Conservation (phyloP, 1,140 invertebrate species). For the Lepidurus couesii region DNA sequence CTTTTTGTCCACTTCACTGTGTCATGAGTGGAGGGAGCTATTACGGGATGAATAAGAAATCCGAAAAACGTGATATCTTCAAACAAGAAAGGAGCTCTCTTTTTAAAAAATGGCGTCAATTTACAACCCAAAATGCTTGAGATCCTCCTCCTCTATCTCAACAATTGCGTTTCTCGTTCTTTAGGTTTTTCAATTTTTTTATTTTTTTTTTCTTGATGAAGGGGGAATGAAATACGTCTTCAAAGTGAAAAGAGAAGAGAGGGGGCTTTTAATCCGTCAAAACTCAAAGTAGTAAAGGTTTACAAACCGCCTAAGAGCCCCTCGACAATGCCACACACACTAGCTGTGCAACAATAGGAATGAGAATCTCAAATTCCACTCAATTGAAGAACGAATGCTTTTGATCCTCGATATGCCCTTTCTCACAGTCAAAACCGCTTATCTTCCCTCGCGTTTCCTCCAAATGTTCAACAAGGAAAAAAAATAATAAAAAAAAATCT, state of each 20-base stretch:
- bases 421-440: neutral
- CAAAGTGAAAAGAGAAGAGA: neutral
- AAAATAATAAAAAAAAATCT: no score
- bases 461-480: no score
- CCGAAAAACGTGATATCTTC: no score
- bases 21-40: no score
- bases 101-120: no score
- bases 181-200: neutral
- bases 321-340: neutral
- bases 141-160: neutral
- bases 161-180: neutral
- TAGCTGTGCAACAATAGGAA: conserved; percentile 15
- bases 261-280: neutral
- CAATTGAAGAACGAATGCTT: neutral
- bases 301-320: neutral
- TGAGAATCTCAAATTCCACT: neutral
- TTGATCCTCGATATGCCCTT: neutral
- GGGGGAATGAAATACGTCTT: neutral
- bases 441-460: no score
- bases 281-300: neutral
- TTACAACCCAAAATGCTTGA: no score
- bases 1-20: neutral
- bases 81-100: no score
- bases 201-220: neutral
- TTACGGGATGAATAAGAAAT: no score